Conservation (phyloP, 2,797 vertebrate species). For the Graptemys geographica region DNA sequence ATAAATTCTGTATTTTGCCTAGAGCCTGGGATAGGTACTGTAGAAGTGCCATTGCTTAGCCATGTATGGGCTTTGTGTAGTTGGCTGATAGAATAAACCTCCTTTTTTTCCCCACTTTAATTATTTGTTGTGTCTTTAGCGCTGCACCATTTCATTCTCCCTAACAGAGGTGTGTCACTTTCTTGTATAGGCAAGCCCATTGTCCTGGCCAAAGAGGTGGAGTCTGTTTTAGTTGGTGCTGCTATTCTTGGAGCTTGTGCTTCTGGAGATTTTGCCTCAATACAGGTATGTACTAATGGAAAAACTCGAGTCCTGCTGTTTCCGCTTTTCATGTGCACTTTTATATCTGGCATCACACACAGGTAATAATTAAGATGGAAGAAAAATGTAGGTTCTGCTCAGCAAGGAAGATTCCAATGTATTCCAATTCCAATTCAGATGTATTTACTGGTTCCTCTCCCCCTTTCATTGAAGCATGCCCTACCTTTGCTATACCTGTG, state of each 20-base stretch:
- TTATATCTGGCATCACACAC: neutral
- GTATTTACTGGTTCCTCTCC: neutral
- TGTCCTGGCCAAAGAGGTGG: constrained; percentile 90
- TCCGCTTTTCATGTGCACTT: neutral
- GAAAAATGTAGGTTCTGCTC: neutral
- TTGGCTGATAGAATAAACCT: neutral
- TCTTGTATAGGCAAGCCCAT: constrained; percentile 88
- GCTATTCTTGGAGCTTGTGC: constrained; percentile 94
- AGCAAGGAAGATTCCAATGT: neutral
- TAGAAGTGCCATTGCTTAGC: neutral
- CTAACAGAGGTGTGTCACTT: constrained; percentile 65
- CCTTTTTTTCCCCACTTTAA: constrained; percentile 11
- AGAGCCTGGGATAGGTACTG: neutral
- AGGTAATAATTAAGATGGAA: constrained; percentile 8
- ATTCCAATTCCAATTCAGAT: neutral
- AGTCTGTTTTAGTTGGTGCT: constrained; percentile 94
- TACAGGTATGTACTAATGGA: constrained; percentile 86
- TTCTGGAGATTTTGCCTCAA: constrained; percentile 88
- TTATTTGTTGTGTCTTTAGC: constrained; percentile 4
- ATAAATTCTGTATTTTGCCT: constrained; percentile 6
- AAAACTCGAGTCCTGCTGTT: neutral
- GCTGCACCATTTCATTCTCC: neutral
- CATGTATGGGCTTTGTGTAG: neutral
- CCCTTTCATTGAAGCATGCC: fast-evolving
- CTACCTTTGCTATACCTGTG: neutral